Percentiles rank a stretch among this genome's conserved stretches.
phyloP scores from a whole-genome alignment of 2,113 vertebrate species.

The Pteronura brasiliensis region DNA sequence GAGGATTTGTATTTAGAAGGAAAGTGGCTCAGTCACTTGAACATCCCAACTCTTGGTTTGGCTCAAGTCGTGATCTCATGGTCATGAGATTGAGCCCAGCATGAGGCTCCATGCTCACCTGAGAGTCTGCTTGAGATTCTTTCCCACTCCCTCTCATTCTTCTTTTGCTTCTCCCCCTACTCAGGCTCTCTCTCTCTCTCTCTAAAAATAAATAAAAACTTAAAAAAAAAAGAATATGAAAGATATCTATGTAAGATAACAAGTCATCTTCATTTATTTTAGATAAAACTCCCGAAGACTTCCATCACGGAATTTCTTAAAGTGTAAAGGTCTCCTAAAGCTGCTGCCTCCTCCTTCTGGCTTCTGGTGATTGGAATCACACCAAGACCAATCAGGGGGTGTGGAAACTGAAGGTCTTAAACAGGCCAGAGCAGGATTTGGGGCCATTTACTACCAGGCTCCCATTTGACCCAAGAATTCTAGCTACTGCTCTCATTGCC shows the following conservation, averaged over 20 bases:
- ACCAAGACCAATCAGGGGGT: background rate
- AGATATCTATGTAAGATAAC: background rate
- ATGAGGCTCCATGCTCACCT: background rate
- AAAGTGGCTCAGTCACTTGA: background rate
- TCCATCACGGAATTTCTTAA: background rate
- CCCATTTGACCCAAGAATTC: background rate
- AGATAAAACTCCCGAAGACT: background rate
- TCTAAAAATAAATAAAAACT: background rate
- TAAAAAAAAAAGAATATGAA: background rate
- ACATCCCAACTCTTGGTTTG: background rate
- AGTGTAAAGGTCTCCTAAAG: background rate
- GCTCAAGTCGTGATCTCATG: background rate
- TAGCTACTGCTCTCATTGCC: background rate
- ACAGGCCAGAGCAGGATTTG: background rate
- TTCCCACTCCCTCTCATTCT: background rate
- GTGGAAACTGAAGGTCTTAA: background rate
- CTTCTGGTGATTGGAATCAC: background rate
- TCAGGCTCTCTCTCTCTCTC: background rate
- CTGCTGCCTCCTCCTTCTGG: background rate
- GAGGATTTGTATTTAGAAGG: background rate
- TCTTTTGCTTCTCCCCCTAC: background rate
- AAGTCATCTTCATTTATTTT: background rate
- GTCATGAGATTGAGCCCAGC: background rate
- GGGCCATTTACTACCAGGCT: background rate
- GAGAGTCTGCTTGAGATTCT: background rate